phyloP scores from a whole-genome alignment of 2,113 vertebrate species.

The Cepphus grylle region DNA sequence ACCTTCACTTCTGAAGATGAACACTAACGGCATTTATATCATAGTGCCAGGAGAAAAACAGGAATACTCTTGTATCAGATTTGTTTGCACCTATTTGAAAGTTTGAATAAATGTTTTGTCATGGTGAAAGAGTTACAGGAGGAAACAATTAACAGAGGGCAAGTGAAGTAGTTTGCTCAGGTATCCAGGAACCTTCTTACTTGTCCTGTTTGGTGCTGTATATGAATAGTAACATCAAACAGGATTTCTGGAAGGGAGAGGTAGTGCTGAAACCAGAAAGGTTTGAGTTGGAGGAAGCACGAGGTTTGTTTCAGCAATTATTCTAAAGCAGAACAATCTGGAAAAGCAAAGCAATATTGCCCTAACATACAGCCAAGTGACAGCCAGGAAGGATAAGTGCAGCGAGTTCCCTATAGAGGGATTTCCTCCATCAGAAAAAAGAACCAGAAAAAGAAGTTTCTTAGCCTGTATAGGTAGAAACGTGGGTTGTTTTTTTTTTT shows the following conservation, averaged over 20 bases:
- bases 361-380: neutral
- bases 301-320: neutral
- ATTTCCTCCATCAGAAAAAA: neutral
- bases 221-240: neutral
- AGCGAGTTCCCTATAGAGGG: neutral
- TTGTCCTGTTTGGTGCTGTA: neutral
- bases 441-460: neutral
- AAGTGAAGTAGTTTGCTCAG: neutral
- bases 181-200: neutral
- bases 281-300: neutral
- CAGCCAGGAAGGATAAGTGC: neutral
- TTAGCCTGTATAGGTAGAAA: neutral
- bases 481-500: neutral
- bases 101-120: neutral
- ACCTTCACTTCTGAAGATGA: neutral
- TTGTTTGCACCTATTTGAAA: neutral
- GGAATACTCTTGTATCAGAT: neutral
- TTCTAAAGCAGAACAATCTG: neutral
- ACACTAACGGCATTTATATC: neutral
- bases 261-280: neutral
- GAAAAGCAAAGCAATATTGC: neutral
- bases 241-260: neutral
- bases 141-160: neutral
- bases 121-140: neutral
- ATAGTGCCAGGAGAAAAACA: neutral